phyloP scores from a whole-genome alignment of 2,797 vertebrate genomes.

The Typhlichthys eigenmanni region DNA sequence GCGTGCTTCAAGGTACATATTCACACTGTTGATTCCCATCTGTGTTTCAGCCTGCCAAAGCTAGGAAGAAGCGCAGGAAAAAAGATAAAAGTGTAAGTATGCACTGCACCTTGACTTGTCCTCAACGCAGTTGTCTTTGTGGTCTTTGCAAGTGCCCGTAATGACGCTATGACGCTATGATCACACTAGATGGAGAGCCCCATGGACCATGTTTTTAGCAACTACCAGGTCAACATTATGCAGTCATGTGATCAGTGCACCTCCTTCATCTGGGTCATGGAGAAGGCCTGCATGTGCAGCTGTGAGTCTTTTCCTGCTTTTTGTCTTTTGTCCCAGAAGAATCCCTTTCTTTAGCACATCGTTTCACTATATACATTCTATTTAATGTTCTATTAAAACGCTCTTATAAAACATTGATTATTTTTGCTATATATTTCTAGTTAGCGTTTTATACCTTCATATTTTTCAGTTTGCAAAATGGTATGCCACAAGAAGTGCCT shows the following conservation, averaged over 20 bases:
- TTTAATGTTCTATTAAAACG: background rate
- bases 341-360: background rate
- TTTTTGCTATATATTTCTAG: background rate
- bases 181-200: conserved; percentile 84
- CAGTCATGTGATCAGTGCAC: conserved; percentile 95
- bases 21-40: conserved; percentile 6
- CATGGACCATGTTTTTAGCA: conserved; percentile 87
- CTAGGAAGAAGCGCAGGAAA: conserved; percentile 92
- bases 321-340: no score
- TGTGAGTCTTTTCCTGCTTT: conserved; percentile 76
- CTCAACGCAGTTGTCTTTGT: background rate
- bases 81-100: conserved; percentile 89
- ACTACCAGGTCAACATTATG: conserved; percentile 95
- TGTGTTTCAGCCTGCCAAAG: conserved; percentile 83
- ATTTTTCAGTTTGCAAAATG: conserved; percentile 88
- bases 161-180: background rate
- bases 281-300: conserved; percentile 94
- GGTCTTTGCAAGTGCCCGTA: background rate
- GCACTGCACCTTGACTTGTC: background rate
- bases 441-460: background rate
- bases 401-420: background rate
- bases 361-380: background rate
- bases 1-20: background rate
- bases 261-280: conserved; percentile 98
- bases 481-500: conserved; percentile 97